Percentiles rank a stretch among this genome's conserved stretches.
Evolutionary conservation across 2,113 vertebrate genomes (phyloP).

Genomic region (Atherinomorus stipes): DNA sequence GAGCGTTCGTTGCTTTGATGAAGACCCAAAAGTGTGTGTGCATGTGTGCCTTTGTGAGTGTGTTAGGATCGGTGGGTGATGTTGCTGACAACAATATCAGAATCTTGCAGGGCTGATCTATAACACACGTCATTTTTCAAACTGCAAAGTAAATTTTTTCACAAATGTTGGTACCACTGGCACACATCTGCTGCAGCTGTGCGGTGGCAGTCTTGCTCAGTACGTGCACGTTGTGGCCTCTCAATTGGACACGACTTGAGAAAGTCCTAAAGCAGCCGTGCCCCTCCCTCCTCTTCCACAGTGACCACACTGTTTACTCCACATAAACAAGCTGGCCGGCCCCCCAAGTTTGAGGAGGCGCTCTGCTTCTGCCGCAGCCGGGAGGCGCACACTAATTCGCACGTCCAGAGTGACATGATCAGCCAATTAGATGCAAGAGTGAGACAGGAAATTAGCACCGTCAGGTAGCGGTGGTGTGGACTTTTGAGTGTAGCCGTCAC

Average conservation of each 20-base stretch:
- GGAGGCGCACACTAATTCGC: slow-evolving; percentile 66
- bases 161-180: slow-evolving; percentile 22
- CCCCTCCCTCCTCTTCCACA: slow-evolving; percentile 71
- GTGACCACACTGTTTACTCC: slow-evolving; percentile 82
- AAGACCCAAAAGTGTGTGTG: slow-evolving; percentile 35
- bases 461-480: slow-evolving; percentile 68
- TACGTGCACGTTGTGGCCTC: slow-evolving; percentile 42
- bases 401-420: slow-evolving; percentile 72
- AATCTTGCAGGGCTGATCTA: slow-evolving; percentile 26
- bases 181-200: slow-evolving; percentile 56
- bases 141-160: slow-evolving; percentile 13
- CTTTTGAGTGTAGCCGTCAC: slow-evolving; percentile 51
- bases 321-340: slow-evolving; percentile 71
- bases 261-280: slow-evolving; percentile 44
- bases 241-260: slow-evolving; percentile 51
- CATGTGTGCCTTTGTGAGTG: neutral
- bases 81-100: slow-evolving; percentile 22
- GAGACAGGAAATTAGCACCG: slow-evolving; percentile 70
- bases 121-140: slow-evolving; percentile 10
- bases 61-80: slow-evolving; percentile 25
- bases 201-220: slow-evolving; percentile 29
- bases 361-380: slow-evolving; percentile 43
- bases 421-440: slow-evolving; percentile 75
- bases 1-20: slow-evolving; percentile 69
- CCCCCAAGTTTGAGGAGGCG: slow-evolving; percentile 69